These are phyloP conservation scores for Xanthorhoe designata DNA, from an alignment of 2,888 invertebrate species.

Conservation along the genomic window DNA sequence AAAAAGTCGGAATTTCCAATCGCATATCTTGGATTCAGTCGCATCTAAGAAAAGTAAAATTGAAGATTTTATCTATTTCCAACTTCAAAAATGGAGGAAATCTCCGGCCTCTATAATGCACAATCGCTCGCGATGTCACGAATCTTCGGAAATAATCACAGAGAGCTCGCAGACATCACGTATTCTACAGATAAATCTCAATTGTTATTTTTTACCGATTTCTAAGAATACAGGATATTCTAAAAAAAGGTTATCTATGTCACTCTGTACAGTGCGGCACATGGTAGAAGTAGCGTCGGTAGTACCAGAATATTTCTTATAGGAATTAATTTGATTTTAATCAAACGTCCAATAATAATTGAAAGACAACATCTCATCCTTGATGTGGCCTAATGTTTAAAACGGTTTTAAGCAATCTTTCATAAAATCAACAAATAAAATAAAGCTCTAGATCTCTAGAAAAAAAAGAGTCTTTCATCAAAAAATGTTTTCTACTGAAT, in stretches of 20 bases:
- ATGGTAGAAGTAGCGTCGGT: neutral
- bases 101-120: slow-evolving; percentile 12
- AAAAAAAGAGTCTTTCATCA: no score
- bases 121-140: slow-evolving; percentile 18
- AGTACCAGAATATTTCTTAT: no score
- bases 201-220: slow-evolving; percentile 45
- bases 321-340: no score
- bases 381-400: no score
- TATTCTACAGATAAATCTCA: slow-evolving; percentile 43
- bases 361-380: no score
- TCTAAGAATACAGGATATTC: slow-evolving; percentile 1
- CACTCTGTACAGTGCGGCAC: neutral
- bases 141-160: slow-evolving; percentile 29
- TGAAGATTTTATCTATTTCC: neutral
- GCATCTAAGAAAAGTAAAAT: neutral
- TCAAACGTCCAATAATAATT: no score
- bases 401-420: no score
- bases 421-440: no score
- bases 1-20: no score
- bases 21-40: no score
- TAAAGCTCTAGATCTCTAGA: no score
- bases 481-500: no score
- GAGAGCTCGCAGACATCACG: slow-evolving; percentile 35
- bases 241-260: slow-evolving; percentile 3
- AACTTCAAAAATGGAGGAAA: neutral